phyloP scores from a whole-genome alignment of 2,113 vertebrate species.

The Peromyscus polionotus region DNA sequence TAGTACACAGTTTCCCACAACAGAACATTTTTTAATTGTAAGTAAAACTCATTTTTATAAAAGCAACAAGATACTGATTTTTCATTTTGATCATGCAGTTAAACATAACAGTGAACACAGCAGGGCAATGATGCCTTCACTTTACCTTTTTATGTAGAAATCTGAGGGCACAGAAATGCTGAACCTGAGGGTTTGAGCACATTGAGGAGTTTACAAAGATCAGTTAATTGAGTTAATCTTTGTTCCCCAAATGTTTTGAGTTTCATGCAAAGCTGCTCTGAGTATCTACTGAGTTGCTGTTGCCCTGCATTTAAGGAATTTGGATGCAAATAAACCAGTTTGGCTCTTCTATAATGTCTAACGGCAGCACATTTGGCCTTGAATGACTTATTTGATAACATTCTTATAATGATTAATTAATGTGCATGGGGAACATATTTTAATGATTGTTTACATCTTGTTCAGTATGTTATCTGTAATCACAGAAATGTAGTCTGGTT shows the following conservation, averaged over 20 bases:
- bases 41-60: not conserved
- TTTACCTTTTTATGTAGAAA: constrained; percentile 25
- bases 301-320: not conserved
- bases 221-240: constrained; percentile 44
- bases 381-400: not conserved
- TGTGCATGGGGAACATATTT: not conserved
- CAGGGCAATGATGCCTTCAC: not conserved
- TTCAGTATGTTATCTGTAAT: constrained; percentile 1
- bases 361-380: not conserved
- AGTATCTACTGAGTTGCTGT: not conserved
- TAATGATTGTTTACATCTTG: not conserved
- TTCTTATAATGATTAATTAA: constrained; percentile 41
- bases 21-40: constrained; percentile 27
- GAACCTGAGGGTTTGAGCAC: constrained; percentile 31
- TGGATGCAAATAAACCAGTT: not conserved
- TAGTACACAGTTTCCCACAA: not conserved
- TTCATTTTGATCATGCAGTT: constrained; percentile 11
- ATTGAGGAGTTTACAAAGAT: not conserved
- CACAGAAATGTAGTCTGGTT: not conserved
- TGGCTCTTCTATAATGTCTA: not conserved
- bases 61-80: constrained; percentile 20
- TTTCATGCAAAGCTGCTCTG: constrained; percentile 31
- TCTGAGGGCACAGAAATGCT: constrained; percentile 38
- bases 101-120: not conserved
- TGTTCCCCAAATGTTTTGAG: constrained; percentile 44